phyloP scores from a whole-genome alignment of 2,797 vertebrate species.

The Chaetodon trifasciatus region DNA sequence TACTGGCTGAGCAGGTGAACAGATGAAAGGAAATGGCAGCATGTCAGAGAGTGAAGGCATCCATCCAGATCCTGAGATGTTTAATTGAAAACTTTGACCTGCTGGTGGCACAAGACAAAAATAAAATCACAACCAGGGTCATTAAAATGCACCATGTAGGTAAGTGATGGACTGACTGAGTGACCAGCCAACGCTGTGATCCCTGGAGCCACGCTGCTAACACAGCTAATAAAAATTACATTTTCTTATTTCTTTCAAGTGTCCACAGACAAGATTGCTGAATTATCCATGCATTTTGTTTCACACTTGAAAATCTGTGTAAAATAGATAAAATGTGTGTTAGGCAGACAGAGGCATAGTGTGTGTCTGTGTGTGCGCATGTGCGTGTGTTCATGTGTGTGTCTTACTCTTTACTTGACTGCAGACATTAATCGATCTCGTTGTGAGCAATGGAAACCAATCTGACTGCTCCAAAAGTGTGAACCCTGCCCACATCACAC shows the following conservation, averaged over 20 bases:
- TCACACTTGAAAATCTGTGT: neutral
- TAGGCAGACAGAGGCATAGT: neutral
- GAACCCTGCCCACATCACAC: constrained; percentile 44
- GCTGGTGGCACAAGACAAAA: neutral
- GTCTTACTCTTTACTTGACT: constrained; percentile 8
- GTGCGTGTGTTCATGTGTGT: too few relatives aligned
- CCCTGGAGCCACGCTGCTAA: neutral
- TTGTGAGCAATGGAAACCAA: constrained; percentile 51
- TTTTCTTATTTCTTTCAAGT: neutral
- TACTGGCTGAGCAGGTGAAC: too few relatives aligned
- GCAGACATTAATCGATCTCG: constrained; percentile 51
- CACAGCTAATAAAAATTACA: neutral
- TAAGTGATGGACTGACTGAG: neutral
- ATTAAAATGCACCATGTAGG: neutral
- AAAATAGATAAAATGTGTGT: constrained; percentile 24
- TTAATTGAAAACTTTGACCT: neutral
- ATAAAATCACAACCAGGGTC: neutral
- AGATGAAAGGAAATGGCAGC: too few relatives aligned
- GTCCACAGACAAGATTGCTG: neutral
- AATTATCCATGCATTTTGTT: neutral
- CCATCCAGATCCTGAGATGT: neutral
- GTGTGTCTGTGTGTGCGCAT: neutral
- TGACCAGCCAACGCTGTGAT: neutral
- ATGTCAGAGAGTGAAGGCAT: too few relatives aligned
- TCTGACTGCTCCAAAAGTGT: constrained; percentile 41